Base-by-base conservation (phyloP, 1,140 invertebrate genomes). In the Parapsyche elsis region DNA sequence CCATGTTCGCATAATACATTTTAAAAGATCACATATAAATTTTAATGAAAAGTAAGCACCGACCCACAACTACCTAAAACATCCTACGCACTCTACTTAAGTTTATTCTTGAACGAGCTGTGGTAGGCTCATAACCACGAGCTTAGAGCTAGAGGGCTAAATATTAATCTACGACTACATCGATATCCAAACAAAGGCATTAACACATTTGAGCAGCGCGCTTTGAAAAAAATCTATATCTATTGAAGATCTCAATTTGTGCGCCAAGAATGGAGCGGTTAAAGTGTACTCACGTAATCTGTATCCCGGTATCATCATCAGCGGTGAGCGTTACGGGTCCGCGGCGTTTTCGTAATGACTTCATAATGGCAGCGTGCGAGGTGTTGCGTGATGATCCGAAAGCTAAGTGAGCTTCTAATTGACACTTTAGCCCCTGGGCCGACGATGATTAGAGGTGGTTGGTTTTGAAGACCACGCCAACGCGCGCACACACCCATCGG, bases 211-310 rank as follows among this genome's bases (percentile, higher is more conserved):
- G 30, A 38, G 30, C 7, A 38, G 30, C 30, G 7, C 30, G 30
- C 7, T 7, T 38, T 7, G 30, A 38, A 38, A 38, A 38, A 38
- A 38, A 38, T 38, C 1, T 38, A 38, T 38, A 38, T 38, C 30
- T 38, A 38, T 38, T 30, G 49, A 75, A 49, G 73, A 75, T 75
- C 73, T 75, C 24, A 75, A 75, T 75, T 75, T 75, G n/a, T n/a
- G 73, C 45, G 49, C 19, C 12, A 12, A 57, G 73, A 75, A 75
- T 24, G 24, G 73, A 16, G 23, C 49, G 4, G 73, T 24, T 57
- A 19, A 53, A 57, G 49, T 49, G 24, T 75, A 10, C 46, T 16
- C 23, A 30, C 19, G 24, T 75, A 75, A 75, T 75, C 73, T 75
- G 24, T 75, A 14, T 16, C 24, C 23, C 24, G 14, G 21, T 23